Conservation (phyloP, 1,140 invertebrate species). For the Temnothorax longispinosus region DNA sequence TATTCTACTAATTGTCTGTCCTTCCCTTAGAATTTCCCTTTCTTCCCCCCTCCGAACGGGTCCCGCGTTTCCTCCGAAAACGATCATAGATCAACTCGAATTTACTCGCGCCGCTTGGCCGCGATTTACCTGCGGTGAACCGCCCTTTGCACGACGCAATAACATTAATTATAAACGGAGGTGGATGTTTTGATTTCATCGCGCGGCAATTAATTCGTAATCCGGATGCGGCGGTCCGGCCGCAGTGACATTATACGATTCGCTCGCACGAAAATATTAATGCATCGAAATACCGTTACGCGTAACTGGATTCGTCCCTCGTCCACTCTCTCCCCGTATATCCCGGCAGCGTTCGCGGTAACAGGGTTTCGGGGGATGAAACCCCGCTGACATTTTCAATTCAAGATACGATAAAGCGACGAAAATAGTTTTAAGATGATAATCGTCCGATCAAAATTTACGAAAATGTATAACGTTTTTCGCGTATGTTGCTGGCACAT, state of each 20-base stretch:
- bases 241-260: conserved; percentile 75
- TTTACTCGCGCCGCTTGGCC: conserved; percentile 67
- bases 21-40: conserved; percentile 54
- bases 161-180: conserved; percentile 75
- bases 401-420: conserved; percentile 25
- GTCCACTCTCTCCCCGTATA: neutral
- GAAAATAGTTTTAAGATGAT: conserved; percentile 7
- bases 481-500: neutral
- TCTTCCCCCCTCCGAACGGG: neutral
- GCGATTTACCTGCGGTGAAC: conserved; percentile 74
- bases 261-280: conserved; percentile 74
- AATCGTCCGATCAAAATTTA: neutral
- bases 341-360: conserved; percentile 39
- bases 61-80: conserved; percentile 26
- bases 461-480: too few species aligned
- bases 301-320: conserved; percentile 64
- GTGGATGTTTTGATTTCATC: conserved; percentile 75
- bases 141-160: conserved; percentile 73
- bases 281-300: conserved; percentile 74
- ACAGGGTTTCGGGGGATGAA: conserved; percentile 50
- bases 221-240: conserved; percentile 74
- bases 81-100: conserved; percentile 70
- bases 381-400: conserved; percentile 39
- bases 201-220: conserved; percentile 74
- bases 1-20: conserved; percentile 83